A percentile compares a stretch with the other conserved stretches of the same genome.
phyloP scores from a whole-genome alignment of 2,113 vertebrate species.

The Grammomys surdaster region DNA sequence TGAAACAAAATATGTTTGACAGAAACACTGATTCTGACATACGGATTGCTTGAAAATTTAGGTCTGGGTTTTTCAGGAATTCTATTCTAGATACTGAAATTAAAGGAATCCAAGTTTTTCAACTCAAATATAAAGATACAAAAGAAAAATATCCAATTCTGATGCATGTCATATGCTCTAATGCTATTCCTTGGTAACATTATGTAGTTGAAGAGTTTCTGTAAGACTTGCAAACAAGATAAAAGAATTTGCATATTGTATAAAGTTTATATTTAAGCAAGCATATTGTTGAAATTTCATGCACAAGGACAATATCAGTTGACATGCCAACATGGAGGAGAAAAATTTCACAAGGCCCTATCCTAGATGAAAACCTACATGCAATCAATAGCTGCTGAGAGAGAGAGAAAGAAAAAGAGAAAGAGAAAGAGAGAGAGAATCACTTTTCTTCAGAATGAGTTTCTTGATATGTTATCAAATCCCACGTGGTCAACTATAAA shows the following conservation, averaged over 20 bases:
- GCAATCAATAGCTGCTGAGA: neutral
- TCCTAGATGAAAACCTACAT: neutral
- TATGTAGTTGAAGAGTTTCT: conserved; percentile 28
- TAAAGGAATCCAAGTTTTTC: conserved; percentile 58
- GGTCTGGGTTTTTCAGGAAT: conserved; percentile 56
- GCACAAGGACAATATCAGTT: neutral
- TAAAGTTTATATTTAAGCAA: conserved; percentile 45
- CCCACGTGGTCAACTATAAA: neutral
- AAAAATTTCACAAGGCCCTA: neutral
- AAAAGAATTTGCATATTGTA: neutral
- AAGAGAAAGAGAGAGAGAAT: too few species aligned
- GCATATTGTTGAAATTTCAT: neutral
- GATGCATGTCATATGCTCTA: conserved; percentile 7
- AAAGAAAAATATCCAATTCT: conserved; percentile 43
- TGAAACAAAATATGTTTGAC: conserved; percentile 51
- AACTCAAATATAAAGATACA: neutral
- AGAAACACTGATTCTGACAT: conserved; percentile 52
- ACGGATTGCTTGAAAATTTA: conserved; percentile 43
- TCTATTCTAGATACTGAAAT: conserved; percentile 62
- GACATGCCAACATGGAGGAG: neutral
- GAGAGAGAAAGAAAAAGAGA: neutral
- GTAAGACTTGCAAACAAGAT: neutral
- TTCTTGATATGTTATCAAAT: neutral
- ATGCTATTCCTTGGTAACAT: neutral
- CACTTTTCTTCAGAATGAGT: neutral